Base-by-base conservation (phyloP, 2,888 invertebrate genomes). In the Julus scandinavius region DNA sequence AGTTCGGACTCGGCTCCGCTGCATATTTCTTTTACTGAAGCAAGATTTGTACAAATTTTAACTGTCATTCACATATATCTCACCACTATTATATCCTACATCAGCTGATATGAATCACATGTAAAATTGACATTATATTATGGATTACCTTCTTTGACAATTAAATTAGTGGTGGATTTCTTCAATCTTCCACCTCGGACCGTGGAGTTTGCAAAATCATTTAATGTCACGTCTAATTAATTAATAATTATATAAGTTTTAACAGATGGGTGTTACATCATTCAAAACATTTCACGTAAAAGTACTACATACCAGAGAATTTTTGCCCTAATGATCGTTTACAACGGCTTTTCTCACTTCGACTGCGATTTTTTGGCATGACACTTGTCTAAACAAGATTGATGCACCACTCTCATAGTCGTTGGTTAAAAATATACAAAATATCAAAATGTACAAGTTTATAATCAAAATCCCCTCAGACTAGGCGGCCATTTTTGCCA, bases 191-290 rank as follows among this genome's bases (percentile, higher is more conserved):
- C 89, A 45, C 88, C 88, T 85, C 87, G 83, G 29, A 87, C 87
- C 9, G 88, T 87, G 58, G 88, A 86, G 83, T 90, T 89, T 0
- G 90, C 90, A 89, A 89, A 90, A 63, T 90, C 90, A 49, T 90
- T 89, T 15, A 90, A 86, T 9, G 89, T 90, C 29, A 90, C 87
- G 89, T 90, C 90, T 90, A 54, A 54, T 58, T 17, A 54, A 72
- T 63, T 45, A 38, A 80, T 50, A 88, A 88, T 83, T 40, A 38
- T 29, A n/a, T 0, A 9, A 5, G 54, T 45, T 45, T 45, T 85
- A 45, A 85, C 85, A 85, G 45, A n/a, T 85, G 40, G n/a, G 41
- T 45, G 85, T 2, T 0, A 29, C 2, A 80, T 20, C 80, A 7
- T 72, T 29, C 85, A 85, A 7, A 85, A 49, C 13, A 83, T 83